These are phyloP conservation scores for Netelia inedita DNA, from an alignment of 2,888 invertebrate species.

Conservation along the genomic window DNA sequence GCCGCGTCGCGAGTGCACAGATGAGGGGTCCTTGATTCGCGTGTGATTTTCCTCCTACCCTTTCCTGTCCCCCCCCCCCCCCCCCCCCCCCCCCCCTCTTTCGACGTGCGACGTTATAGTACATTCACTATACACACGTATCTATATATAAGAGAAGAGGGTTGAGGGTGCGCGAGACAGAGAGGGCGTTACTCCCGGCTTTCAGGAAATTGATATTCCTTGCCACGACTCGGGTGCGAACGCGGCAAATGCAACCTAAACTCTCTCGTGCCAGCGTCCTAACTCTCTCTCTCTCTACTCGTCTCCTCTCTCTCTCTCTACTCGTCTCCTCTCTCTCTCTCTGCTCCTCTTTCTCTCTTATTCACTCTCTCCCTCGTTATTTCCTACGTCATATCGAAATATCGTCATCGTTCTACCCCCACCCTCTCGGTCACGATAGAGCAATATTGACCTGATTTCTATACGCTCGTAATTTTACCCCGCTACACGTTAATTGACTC, in stretches of 20 bases:
- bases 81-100: neutral
- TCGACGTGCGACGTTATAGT: constrained; percentile 19
- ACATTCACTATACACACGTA: neutral
- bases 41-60: constrained; percentile 51
- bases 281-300: constrained; percentile 10
- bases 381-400: constrained; percentile 31
- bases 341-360: constrained; percentile 2
- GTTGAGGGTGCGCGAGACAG: neutral
- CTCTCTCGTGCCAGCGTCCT: constrained; percentile 19
- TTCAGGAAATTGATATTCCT: constrained; percentile 69
- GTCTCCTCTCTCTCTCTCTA: constrained; percentile 24
- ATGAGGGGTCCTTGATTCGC: constrained; percentile 59
- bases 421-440: constrained; percentile 7
- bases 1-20: constrained; percentile 44
- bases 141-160: neutral
- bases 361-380: constrained; percentile 23
- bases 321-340: constrained; percentile 31
- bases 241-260: constrained; percentile 61
- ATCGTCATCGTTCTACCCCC: constrained; percentile 34
- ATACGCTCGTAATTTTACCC: constrained; percentile 39
- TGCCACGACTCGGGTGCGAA: constrained; percentile 65
- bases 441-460: constrained; percentile 64
- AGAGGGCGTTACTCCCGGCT: constrained; percentile 43
- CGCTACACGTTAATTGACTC: constrained; percentile 67
- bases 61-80: neutral